phyloP scores from a whole-genome alignment of 2,113 vertebrate species.

The Cyanoramphus novaezelandiae region DNA sequence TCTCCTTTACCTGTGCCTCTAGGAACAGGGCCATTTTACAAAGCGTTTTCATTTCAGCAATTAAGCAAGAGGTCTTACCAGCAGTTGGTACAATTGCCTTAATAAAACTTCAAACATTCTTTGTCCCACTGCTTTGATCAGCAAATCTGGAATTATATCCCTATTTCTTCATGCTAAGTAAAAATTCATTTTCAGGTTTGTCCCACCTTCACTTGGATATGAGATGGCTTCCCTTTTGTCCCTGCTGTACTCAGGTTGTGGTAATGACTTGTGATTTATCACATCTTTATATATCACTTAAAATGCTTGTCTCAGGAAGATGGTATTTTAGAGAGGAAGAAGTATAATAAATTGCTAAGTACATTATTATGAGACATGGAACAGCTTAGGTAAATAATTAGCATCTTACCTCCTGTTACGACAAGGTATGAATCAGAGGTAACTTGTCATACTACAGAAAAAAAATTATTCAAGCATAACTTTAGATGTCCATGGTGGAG shows the following conservation, averaged over 20 bases:
- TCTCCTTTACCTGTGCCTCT: background rate
- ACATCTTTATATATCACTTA: background rate
- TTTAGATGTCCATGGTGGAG: background rate
- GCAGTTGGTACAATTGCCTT: background rate
- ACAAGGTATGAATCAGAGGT: background rate
- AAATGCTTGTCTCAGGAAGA: background rate
- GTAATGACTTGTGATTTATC: background rate
- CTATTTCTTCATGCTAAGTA: background rate
- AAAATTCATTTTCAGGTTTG: background rate
- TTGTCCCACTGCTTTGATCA: conserved; percentile 12
- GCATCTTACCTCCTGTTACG: background rate
- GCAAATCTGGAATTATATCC: background rate
- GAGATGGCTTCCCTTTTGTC: background rate
- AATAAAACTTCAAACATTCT: background rate
- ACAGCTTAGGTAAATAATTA: background rate
- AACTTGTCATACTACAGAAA: background rate
- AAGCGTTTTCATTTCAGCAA: background rate
- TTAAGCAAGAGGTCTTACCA: background rate
- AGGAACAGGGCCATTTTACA: background rate
- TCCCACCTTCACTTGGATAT: background rate
- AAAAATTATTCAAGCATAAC: background rate
- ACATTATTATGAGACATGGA: background rate
- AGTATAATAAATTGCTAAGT: background rate
- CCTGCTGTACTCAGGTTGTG: background rate
- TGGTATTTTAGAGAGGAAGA: background rate